Evolutionary conservation across 2,888 invertebrate genomes (phyloP), one percentile per base, ranked within the genome.

Genomic region (Conistra vaccinii): DNA sequence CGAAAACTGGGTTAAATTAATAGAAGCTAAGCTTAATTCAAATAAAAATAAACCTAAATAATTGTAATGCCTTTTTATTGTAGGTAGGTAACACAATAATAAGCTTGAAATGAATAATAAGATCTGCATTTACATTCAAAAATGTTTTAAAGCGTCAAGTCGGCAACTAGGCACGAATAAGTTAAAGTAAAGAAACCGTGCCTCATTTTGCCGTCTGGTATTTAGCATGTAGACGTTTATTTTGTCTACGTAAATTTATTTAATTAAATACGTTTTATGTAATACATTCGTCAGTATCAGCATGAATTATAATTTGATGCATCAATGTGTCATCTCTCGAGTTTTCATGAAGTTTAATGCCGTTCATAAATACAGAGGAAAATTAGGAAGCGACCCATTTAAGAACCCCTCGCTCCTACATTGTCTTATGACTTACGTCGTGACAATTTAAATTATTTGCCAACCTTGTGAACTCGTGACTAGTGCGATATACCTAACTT

Each of bases 1-100:
- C 87, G 95, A 96, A 87, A 91, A 90, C 73, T 96, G 96, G 96
- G 92, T 96, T 39, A 90, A 94, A 87, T 90, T 95, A 85, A 91
- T 96, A 86, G 96, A 96, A 91, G 92, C 90, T 57, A 95, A 94
- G 80, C 91, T 96, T 80, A 89, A 88, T 69, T 82, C 89, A 53
- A 93, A 91, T 90, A 94, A 92, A 91, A 92, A 91, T 69, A 90
- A 90, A 88, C 26, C 78, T 9, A 84, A 86, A 76, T 87, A 83
- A 86, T 62, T 68, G 1, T 20, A 17, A 17, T 42, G 67, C 23
- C 32, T 62, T 67, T 61, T 81, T 55, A 78, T 14, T 4, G n/a
- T 85, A n/a, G n/a, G n/a, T n/a, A n/a, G n/a, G 23, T n/a, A 32
- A 20, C n/a, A n/a, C n/a, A 29, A 72, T 1, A 48, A 62, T 20